These are phyloP conservation scores for Dicycla oo DNA, from an alignment of 2,888 invertebrate species.

Conservation along the genomic window DNA sequence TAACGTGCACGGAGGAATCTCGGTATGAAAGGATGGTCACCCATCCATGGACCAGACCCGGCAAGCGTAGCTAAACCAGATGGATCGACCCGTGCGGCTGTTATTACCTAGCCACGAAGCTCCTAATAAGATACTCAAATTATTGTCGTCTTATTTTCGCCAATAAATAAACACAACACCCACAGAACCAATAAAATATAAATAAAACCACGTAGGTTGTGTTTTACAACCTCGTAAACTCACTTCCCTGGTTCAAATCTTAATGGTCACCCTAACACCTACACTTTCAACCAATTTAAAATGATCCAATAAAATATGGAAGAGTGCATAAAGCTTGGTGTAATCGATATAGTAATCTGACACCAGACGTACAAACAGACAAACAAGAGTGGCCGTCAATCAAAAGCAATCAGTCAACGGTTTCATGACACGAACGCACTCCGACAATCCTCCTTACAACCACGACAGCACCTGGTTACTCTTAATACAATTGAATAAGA, in stretches of 20 bases:
- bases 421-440: slow-evolving; percentile 62
- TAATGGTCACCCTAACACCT: slow-evolving; percentile 58
- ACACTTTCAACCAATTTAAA: slow-evolving; percentile 61
- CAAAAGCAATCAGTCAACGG: slow-evolving; percentile 70
- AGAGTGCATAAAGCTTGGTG: slow-evolving; percentile 54
- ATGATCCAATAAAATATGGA: slow-evolving; percentile 63
- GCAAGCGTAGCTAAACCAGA: too few species aligned
- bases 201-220: slow-evolving; percentile 65
- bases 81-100: too few species aligned
- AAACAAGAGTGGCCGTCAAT: slow-evolving; percentile 68
- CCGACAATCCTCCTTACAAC: slow-evolving; percentile 16
- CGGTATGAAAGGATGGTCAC: too few species aligned
- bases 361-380: slow-evolving; percentile 68
- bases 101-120: too few species aligned
- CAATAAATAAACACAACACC: slow-evolving; percentile 66
- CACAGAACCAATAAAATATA: slow-evolving; percentile 66
- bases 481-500: slow-evolving; percentile 44
- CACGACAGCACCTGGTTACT: background rate
- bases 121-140: slow-evolving; percentile 43
- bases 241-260: slow-evolving; percentile 60
- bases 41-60: too few species aligned
- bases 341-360: slow-evolving; percentile 65
- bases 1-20: too few species aligned
- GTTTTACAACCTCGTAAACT: slow-evolving; percentile 64
- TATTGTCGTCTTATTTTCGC: slow-evolving; percentile 55